Conservation (phyloP, 2,888 invertebrate species). For the Alsophila aescularia region DNA sequence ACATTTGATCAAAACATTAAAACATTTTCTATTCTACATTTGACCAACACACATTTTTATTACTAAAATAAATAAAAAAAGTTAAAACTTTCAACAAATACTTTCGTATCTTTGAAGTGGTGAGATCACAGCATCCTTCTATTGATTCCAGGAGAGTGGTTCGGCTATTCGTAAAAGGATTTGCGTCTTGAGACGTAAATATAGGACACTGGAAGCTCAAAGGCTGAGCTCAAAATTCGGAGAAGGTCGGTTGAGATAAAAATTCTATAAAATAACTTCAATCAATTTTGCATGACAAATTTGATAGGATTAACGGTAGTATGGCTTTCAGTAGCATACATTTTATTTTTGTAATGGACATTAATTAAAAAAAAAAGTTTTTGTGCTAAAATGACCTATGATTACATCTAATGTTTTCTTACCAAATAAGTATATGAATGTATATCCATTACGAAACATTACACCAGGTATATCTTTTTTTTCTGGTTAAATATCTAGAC, state of each 20-base stretch:
- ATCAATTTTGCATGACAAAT: too few species aligned
- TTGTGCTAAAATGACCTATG: too few species aligned
- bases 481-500: too few species aligned
- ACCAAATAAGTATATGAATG: too few species aligned
- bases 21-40: not conserved
- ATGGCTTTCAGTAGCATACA: too few species aligned
- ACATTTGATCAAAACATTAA: too few species aligned
- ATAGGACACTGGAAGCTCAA: conserved; percentile 14
- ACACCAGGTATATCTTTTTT: too few species aligned
- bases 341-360: too few species aligned
- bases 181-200: conserved; percentile 23
- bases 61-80: conserved; percentile 3
- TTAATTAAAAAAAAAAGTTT: too few species aligned
- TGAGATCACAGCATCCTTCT: conserved; percentile 17
- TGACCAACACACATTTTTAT: not conserved
- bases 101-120: conserved; percentile 8
- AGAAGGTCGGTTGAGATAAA: not conserved
- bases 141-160: conserved; percentile 30
- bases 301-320: too few species aligned
- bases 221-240: not conserved
- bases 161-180: conserved; percentile 23
- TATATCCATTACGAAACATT: too few species aligned
- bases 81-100: conserved; percentile 3
- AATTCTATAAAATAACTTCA: not conserved
- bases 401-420: too few species aligned